Percentiles rank a stretch among this genome's conserved stretches.
These are phyloP conservation scores for Pantelozetes paolii DNA, from an alignment of 2,888 invertebrate genomes.

Conservation along the genomic window DNA sequence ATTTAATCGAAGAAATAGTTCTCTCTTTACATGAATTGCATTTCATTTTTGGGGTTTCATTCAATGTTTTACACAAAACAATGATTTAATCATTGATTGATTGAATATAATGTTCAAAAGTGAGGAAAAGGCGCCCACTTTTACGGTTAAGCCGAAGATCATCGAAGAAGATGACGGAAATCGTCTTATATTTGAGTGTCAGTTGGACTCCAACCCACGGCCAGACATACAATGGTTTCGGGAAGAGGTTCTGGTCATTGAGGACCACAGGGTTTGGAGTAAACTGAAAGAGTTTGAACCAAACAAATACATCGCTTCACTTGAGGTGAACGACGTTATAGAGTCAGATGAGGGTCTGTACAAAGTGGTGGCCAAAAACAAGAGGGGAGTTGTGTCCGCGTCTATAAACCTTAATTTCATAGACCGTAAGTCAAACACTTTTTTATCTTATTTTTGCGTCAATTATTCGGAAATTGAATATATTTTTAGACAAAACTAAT, in stretches of 20 bases:
- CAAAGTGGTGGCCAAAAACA: constrained; percentile 93
- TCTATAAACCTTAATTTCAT: constrained; percentile 96
- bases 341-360: constrained; percentile 93
- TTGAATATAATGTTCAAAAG: background rate
- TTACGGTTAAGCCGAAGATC: constrained; percentile 94
- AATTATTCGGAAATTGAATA: too few relatives aligned
- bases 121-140: constrained; percentile 88
- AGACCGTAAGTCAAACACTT: constrained; percentile 66
- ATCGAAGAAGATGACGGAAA: constrained; percentile 95
- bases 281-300: constrained; percentile 78
- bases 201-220: constrained; percentile 77
- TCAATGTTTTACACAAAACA: too few relatives aligned
- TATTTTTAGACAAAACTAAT: too few relatives aligned
- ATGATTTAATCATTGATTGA: constrained; percentile 1
- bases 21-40: background rate
- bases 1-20: background rate
- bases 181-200: constrained; percentile 88
- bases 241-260: constrained; percentile 69
- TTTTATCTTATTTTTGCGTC: too few relatives aligned
- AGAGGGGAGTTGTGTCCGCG: constrained; percentile 93
- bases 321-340: constrained; percentile 91
- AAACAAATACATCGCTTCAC: constrained; percentile 82
- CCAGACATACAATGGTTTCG: constrained; percentile 74
- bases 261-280: constrained; percentile 74
- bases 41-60: too few relatives aligned